Evolutionary conservation across 1,140 invertebrate genomes (phyloP), one percentile per base, ranked within the genome.

Genomic region (Drosophila pseudoobscura): DNA sequence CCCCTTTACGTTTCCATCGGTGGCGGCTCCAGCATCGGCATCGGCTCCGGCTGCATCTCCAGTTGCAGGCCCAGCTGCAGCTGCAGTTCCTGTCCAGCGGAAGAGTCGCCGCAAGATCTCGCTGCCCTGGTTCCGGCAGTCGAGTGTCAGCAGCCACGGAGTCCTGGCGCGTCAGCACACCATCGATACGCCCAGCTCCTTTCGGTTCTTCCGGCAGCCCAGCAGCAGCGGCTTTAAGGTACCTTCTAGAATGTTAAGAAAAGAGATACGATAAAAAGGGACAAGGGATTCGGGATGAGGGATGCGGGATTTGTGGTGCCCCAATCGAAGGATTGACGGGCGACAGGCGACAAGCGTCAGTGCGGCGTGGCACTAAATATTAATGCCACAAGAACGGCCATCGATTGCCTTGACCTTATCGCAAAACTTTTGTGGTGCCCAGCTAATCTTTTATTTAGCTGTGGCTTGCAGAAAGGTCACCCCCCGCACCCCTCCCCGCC

Each of bases 111-210:
- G 96, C 61, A 97, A 97, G 92, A 97, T 97, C 75, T 97, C 96
- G 45, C 92, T 97, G 82, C 96, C 96, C 46, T 97, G 96, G 96
- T 97, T 97, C 92, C 93, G 96, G 49, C 96, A 97, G 92, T 94
- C 93, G 60, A 96, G 96, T 31, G 94, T 95, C 63, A 93, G 93
- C 79, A 93, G 94, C 71, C 95, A 96, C 88, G 94, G 94, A 60
- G 93, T 93, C 41, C 94, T 97, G 26, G 94, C 96, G 41, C 94
- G 96, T 20, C 96, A 97, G 91, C 96, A 97, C 88, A 97, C 96
- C 91, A 97, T 97, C 93, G 96, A 97, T 92, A 96, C 96, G 64
- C 96, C 96, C 74, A 94, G 95, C 87, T 96, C 96, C 44, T 96
- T 96, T 93, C 95, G 91, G 8, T 80, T 91, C 57, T 91, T 91